phyloP scores from a whole-genome alignment of 1,140 invertebrate species.

The Brachionus sp. region DNA sequence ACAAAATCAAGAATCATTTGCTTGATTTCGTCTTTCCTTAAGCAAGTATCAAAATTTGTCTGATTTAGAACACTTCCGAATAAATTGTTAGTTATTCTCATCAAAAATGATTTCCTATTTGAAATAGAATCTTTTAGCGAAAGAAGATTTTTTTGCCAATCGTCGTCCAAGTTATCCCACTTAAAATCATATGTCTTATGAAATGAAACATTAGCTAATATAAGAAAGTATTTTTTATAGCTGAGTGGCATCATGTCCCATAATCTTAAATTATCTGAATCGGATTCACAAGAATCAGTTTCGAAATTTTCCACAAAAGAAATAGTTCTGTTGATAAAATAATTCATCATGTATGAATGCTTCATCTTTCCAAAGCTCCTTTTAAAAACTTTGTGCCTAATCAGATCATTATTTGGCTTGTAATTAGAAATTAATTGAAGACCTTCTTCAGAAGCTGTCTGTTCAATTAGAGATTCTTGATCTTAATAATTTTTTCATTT shows the following conservation, averaged over 20 bases:
- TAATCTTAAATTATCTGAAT: not conserved
- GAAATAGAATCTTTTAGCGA: not conserved
- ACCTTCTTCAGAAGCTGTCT: not conserved
- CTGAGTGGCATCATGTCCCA: not conserved
- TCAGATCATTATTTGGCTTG: not conserved
- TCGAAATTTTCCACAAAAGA: not conserved
- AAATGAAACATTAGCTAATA: not conserved
- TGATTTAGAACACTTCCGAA: not conserved
- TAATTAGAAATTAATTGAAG: not conserved
- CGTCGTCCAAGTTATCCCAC: not conserved
- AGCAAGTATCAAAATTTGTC: not conserved
- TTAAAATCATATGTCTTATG: not conserved
- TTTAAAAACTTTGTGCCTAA: not conserved
- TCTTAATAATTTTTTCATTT: not conserved
- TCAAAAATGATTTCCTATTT: not conserved
- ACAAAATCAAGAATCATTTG: not conserved
- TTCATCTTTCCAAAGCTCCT: not conserved
- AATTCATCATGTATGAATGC: not conserved
- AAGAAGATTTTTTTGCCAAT: not conserved
- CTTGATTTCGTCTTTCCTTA: not conserved
- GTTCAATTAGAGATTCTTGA: not conserved
- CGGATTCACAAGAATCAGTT: not conserved
- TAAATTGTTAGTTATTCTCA: not conserved
- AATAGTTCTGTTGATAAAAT: not conserved
- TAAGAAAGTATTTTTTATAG: conserved; percentile 1